These are phyloP conservation scores for Hydrophis major DNA, from an alignment of 2,797 vertebrate species.

Conservation along the genomic window DNA sequence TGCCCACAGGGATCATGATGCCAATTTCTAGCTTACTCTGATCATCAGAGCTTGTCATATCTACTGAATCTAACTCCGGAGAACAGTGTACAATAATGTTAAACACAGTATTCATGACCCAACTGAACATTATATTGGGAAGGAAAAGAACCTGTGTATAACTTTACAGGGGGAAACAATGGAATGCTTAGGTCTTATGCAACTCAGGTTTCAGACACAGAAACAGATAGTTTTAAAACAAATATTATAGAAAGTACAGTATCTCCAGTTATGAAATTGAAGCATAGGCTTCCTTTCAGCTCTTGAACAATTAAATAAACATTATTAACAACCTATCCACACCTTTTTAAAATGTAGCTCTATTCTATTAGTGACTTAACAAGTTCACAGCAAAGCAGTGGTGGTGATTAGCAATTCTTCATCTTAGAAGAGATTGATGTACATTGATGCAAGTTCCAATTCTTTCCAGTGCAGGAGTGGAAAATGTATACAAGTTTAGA, in stretches of 20 bases:
- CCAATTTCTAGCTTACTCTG: not conserved
- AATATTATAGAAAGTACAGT: not conserved
- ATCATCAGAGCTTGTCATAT: not conserved
- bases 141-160: not conserved
- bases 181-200: not conserved
- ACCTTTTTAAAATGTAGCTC: conserved; percentile 3
- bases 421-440: conserved; percentile 5
- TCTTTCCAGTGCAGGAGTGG: not conserved
- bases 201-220: not conserved
- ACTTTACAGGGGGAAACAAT: not conserved
- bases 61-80: not conserved
- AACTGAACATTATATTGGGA: not conserved
- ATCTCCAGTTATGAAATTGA: not conserved
- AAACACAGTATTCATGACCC: not conserved
- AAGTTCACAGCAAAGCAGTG: conserved; percentile 19
- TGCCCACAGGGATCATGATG: not conserved
- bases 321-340: conserved; percentile 12
- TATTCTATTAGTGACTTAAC: not conserved
- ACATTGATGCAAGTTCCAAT: not conserved
- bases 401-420: conserved; percentile 30
- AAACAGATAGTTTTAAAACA: not conserved
- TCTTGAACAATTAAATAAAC: conserved; percentile 1
- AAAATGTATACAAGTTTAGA: conserved; percentile 29
- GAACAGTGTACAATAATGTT: not conserved
- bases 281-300: not conserved